Conservation (phyloP, 2,888 invertebrate genomes). For the Drosophila prolongata region DNA sequence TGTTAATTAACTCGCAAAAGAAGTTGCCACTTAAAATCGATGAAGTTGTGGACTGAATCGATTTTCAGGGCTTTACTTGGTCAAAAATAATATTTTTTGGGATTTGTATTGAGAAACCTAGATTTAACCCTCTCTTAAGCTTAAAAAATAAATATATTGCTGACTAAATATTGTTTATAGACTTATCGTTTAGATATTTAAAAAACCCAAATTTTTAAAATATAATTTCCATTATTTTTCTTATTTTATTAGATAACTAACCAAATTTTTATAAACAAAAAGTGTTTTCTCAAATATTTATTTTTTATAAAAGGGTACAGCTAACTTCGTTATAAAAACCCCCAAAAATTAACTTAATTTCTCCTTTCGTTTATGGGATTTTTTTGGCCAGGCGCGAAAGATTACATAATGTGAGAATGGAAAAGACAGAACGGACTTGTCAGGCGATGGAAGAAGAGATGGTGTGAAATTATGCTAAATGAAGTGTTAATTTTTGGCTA, state of each 20-base stretch:
- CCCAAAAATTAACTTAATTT: neutral
- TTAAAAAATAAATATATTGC: no score
- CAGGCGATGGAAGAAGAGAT: constrained; percentile 20
- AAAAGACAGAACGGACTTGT: constrained; percentile 39
- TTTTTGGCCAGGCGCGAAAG: constrained; percentile 14
- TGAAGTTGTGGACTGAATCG: neutral
- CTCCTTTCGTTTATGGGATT: constrained; percentile 5
- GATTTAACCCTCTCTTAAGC: no score
- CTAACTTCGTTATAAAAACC: neutral
- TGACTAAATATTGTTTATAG: no score
- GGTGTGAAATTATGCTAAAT: constrained; percentile 68
- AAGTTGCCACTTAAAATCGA: constrained; percentile 11
- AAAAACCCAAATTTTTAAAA: no score
- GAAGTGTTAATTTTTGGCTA: constrained; percentile 69
- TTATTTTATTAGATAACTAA: no score
- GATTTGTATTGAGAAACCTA: neutral
- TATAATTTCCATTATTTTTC: neutral
- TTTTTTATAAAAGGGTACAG: constrained; percentile 2
- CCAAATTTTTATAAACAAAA: no score
- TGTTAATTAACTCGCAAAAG: constrained; percentile 32
- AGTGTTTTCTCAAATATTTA: no score
- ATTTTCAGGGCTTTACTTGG: neutral
- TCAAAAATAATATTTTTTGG: neutral
- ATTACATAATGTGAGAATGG: constrained; percentile 27
- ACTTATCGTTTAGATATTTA: no score